Conservation (phyloP, 2,797 vertebrate species). For the Ataeniobius toweri region DNA sequence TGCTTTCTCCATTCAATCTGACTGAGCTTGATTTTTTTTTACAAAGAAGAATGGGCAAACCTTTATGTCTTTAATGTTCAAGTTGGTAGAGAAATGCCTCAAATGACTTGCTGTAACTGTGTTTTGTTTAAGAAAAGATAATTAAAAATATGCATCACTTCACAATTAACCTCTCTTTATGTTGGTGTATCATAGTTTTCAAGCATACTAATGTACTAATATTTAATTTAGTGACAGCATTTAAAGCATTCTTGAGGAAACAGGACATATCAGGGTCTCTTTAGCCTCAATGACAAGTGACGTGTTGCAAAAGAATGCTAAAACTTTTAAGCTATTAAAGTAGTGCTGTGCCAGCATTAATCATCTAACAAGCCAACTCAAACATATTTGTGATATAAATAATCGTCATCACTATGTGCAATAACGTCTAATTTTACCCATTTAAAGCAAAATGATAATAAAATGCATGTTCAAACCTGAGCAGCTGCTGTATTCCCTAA, state of each 20-base stretch:
- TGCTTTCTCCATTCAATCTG: too few relatives aligned
- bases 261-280: too few relatives aligned
- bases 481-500: background rate
- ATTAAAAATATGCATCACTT: background rate
- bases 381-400: background rate
- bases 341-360: background rate
- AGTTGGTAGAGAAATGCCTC: background rate
- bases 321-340: too few relatives aligned
- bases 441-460: background rate
- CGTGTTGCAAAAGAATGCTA: background rate
- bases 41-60: background rate
- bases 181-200: background rate
- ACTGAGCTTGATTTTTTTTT: too few relatives aligned
- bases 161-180: background rate
- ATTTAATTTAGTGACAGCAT: background rate
- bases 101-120: background rate
- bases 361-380: background rate
- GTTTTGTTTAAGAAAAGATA: background rate
- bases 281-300: too few relatives aligned
- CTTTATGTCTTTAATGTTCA: background rate
- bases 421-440: background rate
- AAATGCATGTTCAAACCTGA: background rate
- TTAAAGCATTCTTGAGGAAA: background rate
- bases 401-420: background rate
- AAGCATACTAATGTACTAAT: too few relatives aligned